A percentile compares a stretch with the other conserved stretches of the same genome.
phyloP scores from a whole-genome alignment of 2,888 invertebrate species.

The Pyrocoelia pectoralis region DNA sequence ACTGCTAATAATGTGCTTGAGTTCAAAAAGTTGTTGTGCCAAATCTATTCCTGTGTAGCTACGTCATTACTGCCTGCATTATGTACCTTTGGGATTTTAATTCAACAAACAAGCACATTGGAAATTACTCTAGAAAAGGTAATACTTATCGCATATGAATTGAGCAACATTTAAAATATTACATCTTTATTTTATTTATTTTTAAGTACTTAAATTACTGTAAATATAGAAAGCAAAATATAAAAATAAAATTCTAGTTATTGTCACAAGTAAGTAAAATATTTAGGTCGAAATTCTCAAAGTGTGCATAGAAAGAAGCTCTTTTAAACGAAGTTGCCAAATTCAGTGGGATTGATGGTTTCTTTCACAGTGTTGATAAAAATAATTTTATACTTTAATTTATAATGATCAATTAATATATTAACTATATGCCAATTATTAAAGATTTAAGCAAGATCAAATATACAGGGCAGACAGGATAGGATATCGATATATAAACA shows the following conservation, averaged over 20 bases:
- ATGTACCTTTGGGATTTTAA: constrained; percentile 12
- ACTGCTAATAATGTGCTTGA: constrained; percentile 18
- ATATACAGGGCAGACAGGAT: no score
- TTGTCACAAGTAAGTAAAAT: background rate
- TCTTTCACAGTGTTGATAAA: no score
- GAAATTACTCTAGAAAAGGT: no score
- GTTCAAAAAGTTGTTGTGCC: constrained; percentile 46
- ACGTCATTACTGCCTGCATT: constrained; percentile 27
- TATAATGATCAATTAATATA: no score
- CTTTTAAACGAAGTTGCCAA: background rate
- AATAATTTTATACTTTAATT: no score
- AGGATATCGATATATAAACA: no score
- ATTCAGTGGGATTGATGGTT: constrained; percentile 4
- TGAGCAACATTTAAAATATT: no score
- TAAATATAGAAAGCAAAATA: background rate
- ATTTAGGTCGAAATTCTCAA: background rate
- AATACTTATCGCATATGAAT: no score
- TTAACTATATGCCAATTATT: no score
- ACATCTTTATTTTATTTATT: no score
- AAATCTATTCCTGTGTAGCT: constrained; percentile 53
- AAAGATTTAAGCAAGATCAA: no score
- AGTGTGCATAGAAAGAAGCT: background rate
- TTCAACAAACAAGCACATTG: background rate
- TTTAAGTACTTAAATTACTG: no score
- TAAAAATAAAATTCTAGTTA: background rate